Evolutionary conservation across 1,140 invertebrate genomes (phyloP).

Genomic region (Ceratina calcarata): DNA sequence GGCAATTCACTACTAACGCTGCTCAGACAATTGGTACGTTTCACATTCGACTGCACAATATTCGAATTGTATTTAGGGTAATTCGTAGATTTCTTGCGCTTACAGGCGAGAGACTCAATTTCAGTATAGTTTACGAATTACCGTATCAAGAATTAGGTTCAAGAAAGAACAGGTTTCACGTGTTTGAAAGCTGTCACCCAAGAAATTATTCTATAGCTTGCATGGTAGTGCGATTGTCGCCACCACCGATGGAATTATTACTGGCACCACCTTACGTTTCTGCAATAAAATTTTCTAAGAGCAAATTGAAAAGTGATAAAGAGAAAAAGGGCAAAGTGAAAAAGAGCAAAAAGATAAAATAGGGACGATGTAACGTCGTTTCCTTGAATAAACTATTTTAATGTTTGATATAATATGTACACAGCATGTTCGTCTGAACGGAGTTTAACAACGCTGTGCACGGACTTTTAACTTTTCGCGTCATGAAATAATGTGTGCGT

Average conservation of each 20-base stretch:
- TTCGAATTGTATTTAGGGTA: background rate
- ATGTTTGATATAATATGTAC: background rate
- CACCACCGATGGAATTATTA: too few species aligned
- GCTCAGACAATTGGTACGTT: slow-evolving; percentile 49
- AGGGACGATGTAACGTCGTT: background rate
- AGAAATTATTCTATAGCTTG: slow-evolving; percentile 52
- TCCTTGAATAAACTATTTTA: too few species aligned
- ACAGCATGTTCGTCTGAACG: background rate
- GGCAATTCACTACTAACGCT: slow-evolving; percentile 43
- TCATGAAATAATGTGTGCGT: background rate
- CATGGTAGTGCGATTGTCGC: slow-evolving; percentile 6
- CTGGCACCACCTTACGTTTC: fast-evolving
- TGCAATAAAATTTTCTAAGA: too few species aligned
- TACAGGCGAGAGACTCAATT: slow-evolving; percentile 47
- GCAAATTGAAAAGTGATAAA: too few species aligned
- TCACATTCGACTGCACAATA: background rate
- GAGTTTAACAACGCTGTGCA: too few species aligned
- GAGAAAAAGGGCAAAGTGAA: background rate
- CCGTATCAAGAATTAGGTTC: slow-evolving; percentile 9
- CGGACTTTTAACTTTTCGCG: background rate
- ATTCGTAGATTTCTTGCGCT: background rate
- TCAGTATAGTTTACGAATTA: slow-evolving; percentile 39
- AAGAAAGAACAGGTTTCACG: background rate
- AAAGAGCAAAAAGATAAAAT: slow-evolving; percentile 1
- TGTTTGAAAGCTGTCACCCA: slow-evolving; percentile 5